Conservation (phyloP, 2,888 invertebrate genomes). For the Sinhomidia bicolor region DNA sequence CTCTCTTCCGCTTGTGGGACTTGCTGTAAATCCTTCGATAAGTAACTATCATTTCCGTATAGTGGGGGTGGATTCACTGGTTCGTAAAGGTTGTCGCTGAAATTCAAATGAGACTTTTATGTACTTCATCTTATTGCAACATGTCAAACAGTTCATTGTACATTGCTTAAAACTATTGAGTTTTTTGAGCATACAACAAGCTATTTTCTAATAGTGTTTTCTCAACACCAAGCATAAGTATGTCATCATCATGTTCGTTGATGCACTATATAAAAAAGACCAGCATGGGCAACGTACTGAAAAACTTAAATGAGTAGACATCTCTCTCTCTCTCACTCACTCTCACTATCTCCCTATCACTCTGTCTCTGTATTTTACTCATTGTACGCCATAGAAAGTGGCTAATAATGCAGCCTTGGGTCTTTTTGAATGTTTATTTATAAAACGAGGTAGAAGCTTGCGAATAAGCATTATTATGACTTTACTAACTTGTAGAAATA, state of each 20-base stretch:
- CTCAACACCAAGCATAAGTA: no score
- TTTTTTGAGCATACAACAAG: no score
- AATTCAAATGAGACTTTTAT: not conserved
- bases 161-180: no score
- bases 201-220: no score
- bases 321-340: no score
- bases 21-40: slow-evolving; percentile 80
- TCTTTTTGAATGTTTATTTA: slow-evolving; percentile 62
- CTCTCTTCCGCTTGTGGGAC: slow-evolving; percentile 74
- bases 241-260: not conserved
- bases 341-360: no score
- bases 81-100: slow-evolving; percentile 96
- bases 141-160: no score
- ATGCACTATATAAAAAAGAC: no score
- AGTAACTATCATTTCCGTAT: slow-evolving; percentile 82
- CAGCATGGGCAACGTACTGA: no score
- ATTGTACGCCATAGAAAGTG: slow-evolving; percentile 32
- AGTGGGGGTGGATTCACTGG: slow-evolving; percentile 89
- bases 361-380: no score
- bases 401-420: slow-evolving; percentile 65
- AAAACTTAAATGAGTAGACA: no score
- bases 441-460: slow-evolving; percentile 48
- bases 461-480: not conserved
- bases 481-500: not conserved
- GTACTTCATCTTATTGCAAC: no score